Conservation (phyloP, 2,888 invertebrate genomes). For the Capitulum mitella region DNA sequence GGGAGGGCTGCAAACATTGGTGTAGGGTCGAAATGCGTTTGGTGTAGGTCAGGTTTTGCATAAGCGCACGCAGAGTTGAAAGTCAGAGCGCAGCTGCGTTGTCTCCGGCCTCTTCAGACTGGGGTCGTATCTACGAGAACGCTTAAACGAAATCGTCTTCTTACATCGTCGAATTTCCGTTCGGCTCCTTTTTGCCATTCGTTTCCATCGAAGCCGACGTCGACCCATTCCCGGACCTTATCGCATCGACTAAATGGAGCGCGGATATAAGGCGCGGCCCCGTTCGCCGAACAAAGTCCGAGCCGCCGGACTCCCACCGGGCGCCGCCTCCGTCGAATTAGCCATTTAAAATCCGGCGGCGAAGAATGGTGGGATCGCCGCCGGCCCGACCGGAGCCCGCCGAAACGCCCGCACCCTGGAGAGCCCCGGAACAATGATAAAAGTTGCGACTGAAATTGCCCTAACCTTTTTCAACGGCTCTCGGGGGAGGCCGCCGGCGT, state of each 20-base stretch:
- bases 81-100: too few relatives aligned
- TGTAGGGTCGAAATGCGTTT: too few relatives aligned
- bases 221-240: neutral
- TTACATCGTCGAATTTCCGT: neutral
- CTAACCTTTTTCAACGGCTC: conserved; percentile 22
- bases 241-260: neutral
- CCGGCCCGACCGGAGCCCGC: neutral
- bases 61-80: too few relatives aligned
- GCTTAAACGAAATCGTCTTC: too few relatives aligned
- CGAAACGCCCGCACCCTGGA: neutral
- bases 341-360: neutral
- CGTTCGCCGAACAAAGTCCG: neutral
- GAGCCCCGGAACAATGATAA: conserved; percentile 12
- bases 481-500: neutral
- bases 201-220: neutral
- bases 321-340: neutral
- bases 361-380: neutral
- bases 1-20: too few relatives aligned
- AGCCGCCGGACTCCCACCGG: neutral
- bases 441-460: conserved; percentile 25
- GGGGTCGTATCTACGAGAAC: too few relatives aligned
- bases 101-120: too few relatives aligned
- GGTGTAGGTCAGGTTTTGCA: too few relatives aligned
- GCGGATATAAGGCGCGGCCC: neutral
- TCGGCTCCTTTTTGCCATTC: neutral